Conservation (phyloP, 2,113 vertebrate species). For the Nycticryphes semicollaris region DNA sequence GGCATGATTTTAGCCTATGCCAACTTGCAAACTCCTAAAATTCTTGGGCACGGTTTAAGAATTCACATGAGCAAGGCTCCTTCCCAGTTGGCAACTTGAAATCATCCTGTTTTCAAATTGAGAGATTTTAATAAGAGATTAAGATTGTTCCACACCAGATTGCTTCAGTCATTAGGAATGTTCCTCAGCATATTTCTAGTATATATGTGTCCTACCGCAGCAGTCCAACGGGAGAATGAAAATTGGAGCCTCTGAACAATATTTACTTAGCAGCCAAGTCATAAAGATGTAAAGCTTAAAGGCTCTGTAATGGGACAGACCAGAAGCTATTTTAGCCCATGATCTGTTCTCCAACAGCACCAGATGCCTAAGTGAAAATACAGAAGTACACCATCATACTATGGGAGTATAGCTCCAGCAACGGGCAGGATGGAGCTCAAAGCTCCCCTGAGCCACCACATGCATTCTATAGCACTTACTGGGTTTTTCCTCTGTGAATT, state of each 20-base stretch:
- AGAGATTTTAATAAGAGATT: neutral
- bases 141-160: neutral
- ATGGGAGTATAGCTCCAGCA: neutral
- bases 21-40: neutral
- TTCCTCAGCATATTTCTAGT: neutral
- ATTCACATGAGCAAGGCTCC: neutral
- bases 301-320: neutral
- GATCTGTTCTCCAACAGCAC: neutral
- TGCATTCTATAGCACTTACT: fast-evolving
- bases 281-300: neutral
- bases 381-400: neutral
- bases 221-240: neutral
- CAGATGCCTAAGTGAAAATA: neutral
- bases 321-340: neutral
- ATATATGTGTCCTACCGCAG: neutral
- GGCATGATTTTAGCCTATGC: neutral
- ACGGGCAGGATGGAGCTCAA: neutral
- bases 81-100: neutral
- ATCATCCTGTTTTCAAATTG: neutral
- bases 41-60: neutral
- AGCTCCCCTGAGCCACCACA: neutral
- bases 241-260: neutral
- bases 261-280: neutral
- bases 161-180: neutral
- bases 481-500: neutral